A percentile compares a stretch with the other conserved stretches of the same genome.
These are phyloP conservation scores for Meta bourneti DNA, from an alignment of 2,888 invertebrate genomes.

Conservation along the genomic window DNA sequence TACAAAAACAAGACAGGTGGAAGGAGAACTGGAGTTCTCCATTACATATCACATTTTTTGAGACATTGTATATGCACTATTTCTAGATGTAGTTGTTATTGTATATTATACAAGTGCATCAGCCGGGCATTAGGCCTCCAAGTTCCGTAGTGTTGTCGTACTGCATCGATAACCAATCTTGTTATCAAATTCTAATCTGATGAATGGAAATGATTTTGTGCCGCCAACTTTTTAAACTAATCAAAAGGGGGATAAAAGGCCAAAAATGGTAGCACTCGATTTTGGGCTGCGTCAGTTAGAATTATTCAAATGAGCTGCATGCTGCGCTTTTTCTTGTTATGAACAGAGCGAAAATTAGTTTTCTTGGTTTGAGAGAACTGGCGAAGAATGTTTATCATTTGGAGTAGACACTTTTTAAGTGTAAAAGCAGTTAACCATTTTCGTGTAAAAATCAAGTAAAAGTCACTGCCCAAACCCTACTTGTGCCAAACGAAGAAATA, in stretches of 20 bases:
- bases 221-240: slow-evolving; percentile 72
- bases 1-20: slow-evolving; percentile 76
- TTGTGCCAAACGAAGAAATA: slow-evolving; percentile 67
- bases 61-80: slow-evolving; percentile 77
- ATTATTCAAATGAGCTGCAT: slow-evolving; percentile 65
- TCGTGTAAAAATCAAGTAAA: neutral
- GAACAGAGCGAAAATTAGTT: slow-evolving; percentile 9
- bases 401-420: slow-evolving; percentile 11
- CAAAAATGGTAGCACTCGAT: slow-evolving; percentile 62
- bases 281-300: slow-evolving; percentile 47
- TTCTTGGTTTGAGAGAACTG: neutral
- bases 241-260: slow-evolving; percentile 49
- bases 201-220: slow-evolving; percentile 66
- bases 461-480: slow-evolving; percentile 62
- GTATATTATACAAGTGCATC: slow-evolving; percentile 77
- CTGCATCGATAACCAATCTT: slow-evolving; percentile 74
- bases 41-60: slow-evolving; percentile 77
- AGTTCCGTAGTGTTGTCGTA: slow-evolving; percentile 76
- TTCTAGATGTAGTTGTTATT: slow-evolving; percentile 77
- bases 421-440: neutral
- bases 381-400: slow-evolving; percentile 26
- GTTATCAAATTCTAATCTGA: slow-evolving; percentile 68
- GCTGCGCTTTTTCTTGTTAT: slow-evolving; percentile 41
- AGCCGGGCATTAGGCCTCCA: slow-evolving; percentile 76
- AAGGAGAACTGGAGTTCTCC: slow-evolving; percentile 77